Evolutionary conservation across 2,113 vertebrate species (phyloP), one percentile per base, ranked within the genome.

Genomic region (Phalacrocorax aristotelis): DNA sequence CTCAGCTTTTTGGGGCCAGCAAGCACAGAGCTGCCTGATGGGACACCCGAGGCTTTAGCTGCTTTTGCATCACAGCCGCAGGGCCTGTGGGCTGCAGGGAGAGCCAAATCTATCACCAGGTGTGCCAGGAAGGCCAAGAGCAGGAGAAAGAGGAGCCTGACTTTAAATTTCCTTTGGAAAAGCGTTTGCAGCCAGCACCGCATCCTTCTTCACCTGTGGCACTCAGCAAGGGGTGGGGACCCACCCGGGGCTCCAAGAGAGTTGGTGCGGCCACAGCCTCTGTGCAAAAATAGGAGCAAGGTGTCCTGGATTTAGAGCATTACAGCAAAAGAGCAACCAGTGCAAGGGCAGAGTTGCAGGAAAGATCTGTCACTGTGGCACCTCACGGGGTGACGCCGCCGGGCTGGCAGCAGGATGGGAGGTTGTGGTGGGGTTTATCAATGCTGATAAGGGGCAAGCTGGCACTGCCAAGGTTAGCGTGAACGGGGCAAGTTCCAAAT

Each of bases 51-150:
- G 3, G 48, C n/a, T 58, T 68, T 77, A 2, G 23, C 32, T 77
- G 36, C 71, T 69, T 93, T 96, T 3, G 22, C 72, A 34, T 76
- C 2, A 0, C 93, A 97, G 70, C 52, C 6, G 2, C 93, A 96
- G 57, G 48, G 26, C 60, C 66, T 40, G 75, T 23, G 93, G 85
- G 77, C 42, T 16, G 65, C 49, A 21, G 93, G 65, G 38, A 98
- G 94, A 51, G 95, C 62, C 38, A 98, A 84, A 44, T 96, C 97
- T 94, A 98, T 91, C 25, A 93, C 94, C 91, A 99, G 92, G 90
- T 98, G 98, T 62, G 98, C 83, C 40, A 97, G 91, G 94, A 98
- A 60, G 26, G 97, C 94, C 92, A 98, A 61, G 71, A 98, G 87
- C 57, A 98, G 90, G 83, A 99, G 96, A 77, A 97, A 90, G 29